Base-by-base conservation (phyloP, 1,140 invertebrate genomes). In the Frieseomelitta varia region DNA sequence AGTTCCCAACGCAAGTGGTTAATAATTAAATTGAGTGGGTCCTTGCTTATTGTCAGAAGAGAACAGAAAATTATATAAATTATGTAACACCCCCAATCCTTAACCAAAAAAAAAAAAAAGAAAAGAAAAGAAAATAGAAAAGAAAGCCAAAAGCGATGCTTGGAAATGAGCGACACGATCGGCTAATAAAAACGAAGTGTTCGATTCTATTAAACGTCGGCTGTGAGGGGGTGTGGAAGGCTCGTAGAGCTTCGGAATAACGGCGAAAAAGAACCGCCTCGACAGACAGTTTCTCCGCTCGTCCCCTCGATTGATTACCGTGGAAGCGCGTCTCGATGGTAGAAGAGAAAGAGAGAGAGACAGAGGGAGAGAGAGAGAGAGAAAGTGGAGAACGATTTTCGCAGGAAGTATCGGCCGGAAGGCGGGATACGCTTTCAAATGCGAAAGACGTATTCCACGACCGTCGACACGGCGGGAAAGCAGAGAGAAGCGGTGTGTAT, bases 381-480 rank as follows among this genome's bases (percentile, higher is more conserved):
- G 58, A 47, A 24, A 72, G 55, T 30, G 30, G 53, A 78, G 86
- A 47, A 47, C 79, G 86, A 87, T 86, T 87, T 72, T 82, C 86
- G 79, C 76, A 73, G 85, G 86, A 83, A 87, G 75, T 86, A 86
- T 79, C 85, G 55, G 27, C 63, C 58, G 85, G 67, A 75, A 79
- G 82, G 47, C 51, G 80, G 74, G 61, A 80, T 58, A 34, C 47
- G 87, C 83, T 88, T 85, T 88, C 74, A 88, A 88, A 88, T 39
- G 87, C 89, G 85, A 69, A 91, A 90, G 87, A 89, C 87, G 90
- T 84, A 81, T 84, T 82, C 72, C 85, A 90, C 77, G 82, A 77
- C 75, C 84, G 77, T 79, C 63, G 63, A n/a, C 39, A 11, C 4
- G 34, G 71, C 65, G 86, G 86, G 81, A 83, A 51, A 55, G 19